Percentiles rank a stretch among this genome's conserved stretches.
Conservation (phyloP, 1,140 invertebrate genomes). For the Bombus consobrinus region DNA sequence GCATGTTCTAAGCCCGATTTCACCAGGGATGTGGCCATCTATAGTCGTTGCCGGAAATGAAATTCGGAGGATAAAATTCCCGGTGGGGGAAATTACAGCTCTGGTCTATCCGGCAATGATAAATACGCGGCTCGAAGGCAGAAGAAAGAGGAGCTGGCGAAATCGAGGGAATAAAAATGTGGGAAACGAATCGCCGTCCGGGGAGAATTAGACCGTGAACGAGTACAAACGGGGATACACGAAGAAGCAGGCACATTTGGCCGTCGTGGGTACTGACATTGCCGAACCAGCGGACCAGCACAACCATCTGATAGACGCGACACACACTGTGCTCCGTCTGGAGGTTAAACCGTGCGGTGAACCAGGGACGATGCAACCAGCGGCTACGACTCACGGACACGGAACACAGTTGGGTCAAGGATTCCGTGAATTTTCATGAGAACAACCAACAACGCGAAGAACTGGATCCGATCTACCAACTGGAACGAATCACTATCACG, state of each 20-base stretch:
- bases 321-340: constrained; percentile 59
- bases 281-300: constrained; percentile 51
- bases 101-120: constrained; percentile 23
- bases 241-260: constrained; percentile 49
- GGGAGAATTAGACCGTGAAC: constrained; percentile 67
- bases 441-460: constrained; percentile 5
- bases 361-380: constrained; percentile 60
- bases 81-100: constrained; percentile 8
- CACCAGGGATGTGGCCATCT: background rate
- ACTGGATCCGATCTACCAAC: constrained; percentile 8
- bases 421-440: constrained; percentile 67
- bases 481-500: background rate
- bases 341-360: constrained; percentile 67
- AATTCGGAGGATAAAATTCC: constrained; percentile 29
- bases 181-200: constrained; percentile 48
- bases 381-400: constrained; percentile 23
- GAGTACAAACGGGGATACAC: constrained; percentile 41
- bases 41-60: constrained; percentile 4
- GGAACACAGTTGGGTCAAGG: constrained; percentile 62
- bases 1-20: background rate
- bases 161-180: constrained; percentile 52
- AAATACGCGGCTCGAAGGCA: background rate
- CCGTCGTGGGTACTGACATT: constrained; percentile 56
- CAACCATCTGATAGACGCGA: constrained; percentile 66
- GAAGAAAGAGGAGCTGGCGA: constrained; percentile 6